phyloP scores from a whole-genome alignment of 2,888 invertebrate species.

The Drosophila aldrichi region DNA sequence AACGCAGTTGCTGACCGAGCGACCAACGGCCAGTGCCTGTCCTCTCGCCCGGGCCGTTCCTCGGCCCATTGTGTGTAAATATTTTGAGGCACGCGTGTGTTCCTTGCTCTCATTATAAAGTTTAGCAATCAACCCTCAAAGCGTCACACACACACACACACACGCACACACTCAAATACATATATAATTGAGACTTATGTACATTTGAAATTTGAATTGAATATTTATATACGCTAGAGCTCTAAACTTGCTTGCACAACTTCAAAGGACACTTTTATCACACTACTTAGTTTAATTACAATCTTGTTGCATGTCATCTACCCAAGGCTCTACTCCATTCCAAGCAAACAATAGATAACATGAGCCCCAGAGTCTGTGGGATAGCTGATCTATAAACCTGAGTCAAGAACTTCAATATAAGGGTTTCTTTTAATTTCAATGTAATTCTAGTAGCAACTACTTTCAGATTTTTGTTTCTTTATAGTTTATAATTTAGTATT shows the following conservation, averaged over 20 bases:
- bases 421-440: no score
- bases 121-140: slow-evolving; percentile 59
- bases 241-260: slow-evolving; percentile 24
- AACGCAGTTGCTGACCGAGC: slow-evolving; percentile 74
- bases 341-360: neutral
- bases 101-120: slow-evolving; percentile 78
- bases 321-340: neutral
- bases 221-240: slow-evolving; percentile 34
- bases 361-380: neutral
- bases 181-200: slow-evolving; percentile 56
- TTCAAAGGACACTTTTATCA: slow-evolving; percentile 47
- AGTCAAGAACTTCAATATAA: no score
- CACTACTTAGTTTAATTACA: slow-evolving; percentile 40
- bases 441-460: no score
- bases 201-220: slow-evolving; percentile 55
- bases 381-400: no score
- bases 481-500: no score
- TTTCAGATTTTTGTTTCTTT: no score
- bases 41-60: slow-evolving; percentile 14
- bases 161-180: slow-evolving; percentile 11
- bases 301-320: slow-evolving; percentile 2
- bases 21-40: slow-evolving; percentile 57
- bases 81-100: slow-evolving; percentile 81
- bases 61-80: slow-evolving; percentile 79
- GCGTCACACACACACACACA: slow-evolving; percentile 15